Evolutionary conservation across 2,888 invertebrate species (phyloP), one percentile per base, ranked within the genome.

Genomic region (Anoplius nigerrimus): DNA sequence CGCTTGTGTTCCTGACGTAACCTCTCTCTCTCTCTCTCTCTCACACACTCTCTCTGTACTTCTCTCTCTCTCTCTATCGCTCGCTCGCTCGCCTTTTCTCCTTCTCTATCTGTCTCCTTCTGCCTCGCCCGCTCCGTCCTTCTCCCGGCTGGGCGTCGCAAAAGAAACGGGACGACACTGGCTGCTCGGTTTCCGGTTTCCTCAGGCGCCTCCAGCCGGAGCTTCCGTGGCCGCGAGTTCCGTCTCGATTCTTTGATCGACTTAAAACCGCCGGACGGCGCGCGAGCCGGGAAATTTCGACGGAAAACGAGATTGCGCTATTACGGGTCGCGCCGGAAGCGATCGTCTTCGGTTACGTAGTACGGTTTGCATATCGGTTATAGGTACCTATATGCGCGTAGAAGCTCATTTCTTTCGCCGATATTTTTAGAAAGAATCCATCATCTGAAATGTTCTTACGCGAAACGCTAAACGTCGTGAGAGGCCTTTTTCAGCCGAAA

Each of bases 121-220:
- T n/a, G n/a, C n/a, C n/a, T n/a, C n/a, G n/a, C n/a, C n/a, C n/a
- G n/a, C n/a, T n/a, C n/a, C n/a, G n/a, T 43, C n/a, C 24, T 42
- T 8, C 20, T n/a, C 15, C 15, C 27, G 27, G 59, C n/a, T 6
- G 60, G 45, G 22, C 60, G 52, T 54, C 60, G 63, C 54, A 16
- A 60, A 68, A 68, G 66, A 69, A 69, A 63, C 58, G 59, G 45
- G 51, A 48, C 67, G 56, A 56, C 60, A 57, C 48, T 34, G 21
- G 62, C 57, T 67, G 76, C 67, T 65, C 70, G 62, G 69, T 75
- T 75, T 75, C 76, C 75, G 75, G 62, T 67, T 62, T 60, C 62
- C 27, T 42, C 43, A 59, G 34, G 48, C 54, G 48, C 60, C 52
- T 67, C 53, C 60, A 48, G 48, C 3, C 16, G 13, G 16, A 48